phyloP scores from a whole-genome alignment of 2,888 invertebrate species.

The Philereme transversata region DNA sequence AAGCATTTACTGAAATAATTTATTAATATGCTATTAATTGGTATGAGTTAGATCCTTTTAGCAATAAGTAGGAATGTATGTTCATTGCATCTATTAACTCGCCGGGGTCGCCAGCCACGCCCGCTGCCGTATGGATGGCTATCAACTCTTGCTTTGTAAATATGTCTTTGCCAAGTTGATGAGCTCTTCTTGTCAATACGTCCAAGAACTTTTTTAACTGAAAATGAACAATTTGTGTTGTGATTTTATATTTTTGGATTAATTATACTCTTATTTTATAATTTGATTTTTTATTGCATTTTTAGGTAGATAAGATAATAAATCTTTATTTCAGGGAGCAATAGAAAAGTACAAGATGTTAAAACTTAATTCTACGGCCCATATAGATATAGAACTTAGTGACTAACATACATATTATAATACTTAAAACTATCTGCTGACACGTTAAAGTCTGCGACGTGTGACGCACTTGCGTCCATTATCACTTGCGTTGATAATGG shows the following conservation, averaged over 20 bases:
- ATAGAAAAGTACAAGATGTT: too few species aligned
- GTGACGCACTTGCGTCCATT: too few species aligned
- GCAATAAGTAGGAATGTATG: conserved; percentile 92
- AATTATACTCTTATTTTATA: conserved; percentile 9
- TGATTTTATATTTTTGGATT: conserved; percentile 3
- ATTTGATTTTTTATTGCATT: conserved; percentile 6
- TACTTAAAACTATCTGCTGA: too few species aligned
- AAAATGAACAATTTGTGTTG: conserved; percentile 44
- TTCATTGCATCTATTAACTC: conserved; percentile 91
- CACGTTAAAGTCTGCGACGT: too few species aligned
- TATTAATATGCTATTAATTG: conserved; percentile 77
- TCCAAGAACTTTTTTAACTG: conserved; percentile 89
- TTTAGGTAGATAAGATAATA: too few species aligned
- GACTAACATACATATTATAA: too few species aligned
- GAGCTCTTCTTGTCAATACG: conserved; percentile 86
- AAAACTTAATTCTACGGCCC: too few species aligned
- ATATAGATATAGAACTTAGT: too few species aligned
- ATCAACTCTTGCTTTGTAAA: conserved; percentile 91
- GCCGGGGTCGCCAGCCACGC: conserved; percentile 87
- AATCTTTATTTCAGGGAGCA: too few species aligned
- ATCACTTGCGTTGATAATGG: too few species aligned
- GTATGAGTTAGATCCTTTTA: conserved; percentile 90
- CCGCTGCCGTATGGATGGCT: conserved; percentile 87
- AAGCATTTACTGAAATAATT: conserved; percentile 13
- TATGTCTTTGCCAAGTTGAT: conserved; percentile 86